phyloP scores from a whole-genome alignment of 2,797 vertebrate genomes.

The Poecilia velifera region DNA sequence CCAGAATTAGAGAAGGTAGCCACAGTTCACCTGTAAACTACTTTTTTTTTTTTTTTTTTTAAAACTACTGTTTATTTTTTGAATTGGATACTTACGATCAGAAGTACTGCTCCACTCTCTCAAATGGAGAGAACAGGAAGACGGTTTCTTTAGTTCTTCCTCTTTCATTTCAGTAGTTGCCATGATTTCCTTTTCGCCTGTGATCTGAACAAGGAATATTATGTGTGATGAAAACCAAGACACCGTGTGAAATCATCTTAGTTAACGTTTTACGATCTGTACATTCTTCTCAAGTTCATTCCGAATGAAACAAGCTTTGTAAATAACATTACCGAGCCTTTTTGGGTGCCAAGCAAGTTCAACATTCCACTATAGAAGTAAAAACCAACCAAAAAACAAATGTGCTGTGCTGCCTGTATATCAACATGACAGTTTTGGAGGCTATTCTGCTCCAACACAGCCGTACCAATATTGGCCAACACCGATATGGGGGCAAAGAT shows the following conservation, averaged over 20 bases:
- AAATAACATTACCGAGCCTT: no score
- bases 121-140: constrained; percentile 42
- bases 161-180: constrained; percentile 53
- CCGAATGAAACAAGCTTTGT: not conserved
- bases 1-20: not conserved
- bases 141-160: constrained; percentile 37
- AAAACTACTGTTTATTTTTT: not conserved
- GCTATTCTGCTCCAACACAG: not conserved
- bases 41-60: no score
- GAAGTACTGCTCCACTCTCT: constrained; percentile 34
- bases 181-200: constrained; percentile 30
- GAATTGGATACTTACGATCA: constrained; percentile 41
- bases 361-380: not conserved
- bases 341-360: not conserved
- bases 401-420: not conserved
- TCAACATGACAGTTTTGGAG: not conserved
- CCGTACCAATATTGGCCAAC: not conserved
- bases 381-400: not conserved
- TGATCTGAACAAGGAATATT: constrained; percentile 34
- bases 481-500: not conserved
- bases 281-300: not conserved
- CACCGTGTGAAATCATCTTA: not conserved
- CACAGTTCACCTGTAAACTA: no score
- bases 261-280: not conserved
- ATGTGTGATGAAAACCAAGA: not conserved